These are phyloP conservation scores for Nomada flava DNA, from an alignment of 2,888 invertebrate species.

Conservation along the genomic window DNA sequence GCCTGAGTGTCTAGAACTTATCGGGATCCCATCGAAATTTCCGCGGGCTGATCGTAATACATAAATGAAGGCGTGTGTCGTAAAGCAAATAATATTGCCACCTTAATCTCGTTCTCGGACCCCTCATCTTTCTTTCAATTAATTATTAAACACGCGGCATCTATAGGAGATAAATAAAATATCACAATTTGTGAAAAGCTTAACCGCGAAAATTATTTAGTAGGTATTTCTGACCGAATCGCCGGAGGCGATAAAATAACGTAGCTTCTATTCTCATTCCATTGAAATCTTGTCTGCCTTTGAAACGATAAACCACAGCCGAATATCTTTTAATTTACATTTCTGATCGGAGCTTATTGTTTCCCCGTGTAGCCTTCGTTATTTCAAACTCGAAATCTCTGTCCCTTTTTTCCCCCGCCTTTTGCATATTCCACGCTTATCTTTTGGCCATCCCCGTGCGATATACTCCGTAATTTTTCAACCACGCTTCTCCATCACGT, in stretches of 20 bases:
- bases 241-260: neutral
- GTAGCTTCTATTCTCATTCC: neutral
- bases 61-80: slow-evolving; percentile 2
- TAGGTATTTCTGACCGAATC: neutral
- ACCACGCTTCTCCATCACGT: neutral
- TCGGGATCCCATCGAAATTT: neutral
- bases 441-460: neutral
- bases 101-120: slow-evolving; percentile 4
- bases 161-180: too few relatives aligned
- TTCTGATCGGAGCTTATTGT: slow-evolving; percentile 23
- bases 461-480: slow-evolving; percentile 28
- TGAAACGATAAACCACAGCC: neutral
- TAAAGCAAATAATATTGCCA: neutral
- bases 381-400: neutral
- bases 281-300: neutral
- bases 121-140: neutral
- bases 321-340: slow-evolving; percentile 15
- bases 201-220: too few relatives aligned
- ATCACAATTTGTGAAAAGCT: too few relatives aligned
- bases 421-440: slow-evolving; percentile 40
- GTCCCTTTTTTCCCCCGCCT: neutral
- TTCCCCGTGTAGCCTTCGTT: neutral
- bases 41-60: neutral
- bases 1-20: slow-evolving; percentile 18
- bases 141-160: neutral